phyloP scores from a whole-genome alignment of 1,140 invertebrate species.

The Dysdera silvatica region DNA sequence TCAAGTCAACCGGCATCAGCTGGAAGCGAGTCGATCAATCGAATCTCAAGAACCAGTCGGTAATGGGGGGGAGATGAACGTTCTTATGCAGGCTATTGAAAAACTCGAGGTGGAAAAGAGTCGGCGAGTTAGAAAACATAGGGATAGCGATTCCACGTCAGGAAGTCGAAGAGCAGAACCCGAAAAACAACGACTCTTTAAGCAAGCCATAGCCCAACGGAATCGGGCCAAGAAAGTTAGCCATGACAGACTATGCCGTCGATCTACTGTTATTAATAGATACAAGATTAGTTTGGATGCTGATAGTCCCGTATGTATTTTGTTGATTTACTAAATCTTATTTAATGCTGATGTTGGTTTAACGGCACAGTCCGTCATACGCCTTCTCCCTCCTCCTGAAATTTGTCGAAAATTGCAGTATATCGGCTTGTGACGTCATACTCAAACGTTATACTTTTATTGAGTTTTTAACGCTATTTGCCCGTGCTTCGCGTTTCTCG shows the following conservation, averaged over 20 bases:
- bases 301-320: conserved; percentile 17
- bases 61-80: conserved; percentile 13
- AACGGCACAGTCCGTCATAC: no score
- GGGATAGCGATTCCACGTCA: not conserved
- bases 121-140: not conserved
- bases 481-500: no score
- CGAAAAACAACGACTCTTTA: conserved; percentile 19
- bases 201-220: conserved; percentile 16
- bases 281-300: conserved; percentile 9
- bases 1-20: not conserved
- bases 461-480: no score
- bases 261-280: not conserved
- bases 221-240: not conserved
- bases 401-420: no score
- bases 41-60: not conserved
- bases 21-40: not conserved
- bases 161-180: conserved; percentile 1
- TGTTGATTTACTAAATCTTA: no score
- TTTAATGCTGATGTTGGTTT: no score
- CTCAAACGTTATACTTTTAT: no score
- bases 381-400: no score
- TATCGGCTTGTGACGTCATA: no score
- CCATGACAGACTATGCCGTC: not conserved
- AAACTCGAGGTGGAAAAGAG: conserved; percentile 11
- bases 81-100: conserved; percentile 18